Evolutionary conservation across 2,797 vertebrate genomes (phyloP).

Genomic region (Darevskia nairensis): DNA sequence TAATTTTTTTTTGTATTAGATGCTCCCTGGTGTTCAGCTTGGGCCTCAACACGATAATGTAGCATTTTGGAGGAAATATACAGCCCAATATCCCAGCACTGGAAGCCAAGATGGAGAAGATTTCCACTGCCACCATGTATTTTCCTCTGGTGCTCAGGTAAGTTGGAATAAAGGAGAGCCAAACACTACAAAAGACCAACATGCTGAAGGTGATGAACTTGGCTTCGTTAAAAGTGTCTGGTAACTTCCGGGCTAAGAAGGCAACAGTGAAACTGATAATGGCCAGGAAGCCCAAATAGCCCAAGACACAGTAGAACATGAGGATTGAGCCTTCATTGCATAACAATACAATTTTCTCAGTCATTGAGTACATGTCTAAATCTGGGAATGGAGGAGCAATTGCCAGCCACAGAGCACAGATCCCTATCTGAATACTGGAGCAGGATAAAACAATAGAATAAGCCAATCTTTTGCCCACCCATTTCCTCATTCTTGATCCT

Average conservation of each 20-base stretch:
- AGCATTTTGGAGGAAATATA: no score
- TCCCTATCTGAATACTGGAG: neutral
- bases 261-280: neutral
- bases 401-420: neutral
- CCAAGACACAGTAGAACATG: no score
- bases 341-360: neutral
- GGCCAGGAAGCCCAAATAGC: no score
- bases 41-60: neutral
- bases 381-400: neutral
- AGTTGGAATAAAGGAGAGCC: no score
- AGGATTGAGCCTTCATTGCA: neutral
- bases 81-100: no score
- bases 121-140: no score
- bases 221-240: neutral
- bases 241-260: neutral
- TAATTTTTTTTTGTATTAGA: neutral
- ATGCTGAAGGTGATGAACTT: neutral
- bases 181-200: no score
- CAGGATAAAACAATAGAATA: neutral
- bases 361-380: neutral
- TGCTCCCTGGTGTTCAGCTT: neutral
- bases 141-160: no score
- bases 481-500: neutral
- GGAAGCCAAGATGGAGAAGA: no score
- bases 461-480: neutral